Conservation (phyloP, 2,888 invertebrate species). For the Sphecodes monilicornis region DNA sequence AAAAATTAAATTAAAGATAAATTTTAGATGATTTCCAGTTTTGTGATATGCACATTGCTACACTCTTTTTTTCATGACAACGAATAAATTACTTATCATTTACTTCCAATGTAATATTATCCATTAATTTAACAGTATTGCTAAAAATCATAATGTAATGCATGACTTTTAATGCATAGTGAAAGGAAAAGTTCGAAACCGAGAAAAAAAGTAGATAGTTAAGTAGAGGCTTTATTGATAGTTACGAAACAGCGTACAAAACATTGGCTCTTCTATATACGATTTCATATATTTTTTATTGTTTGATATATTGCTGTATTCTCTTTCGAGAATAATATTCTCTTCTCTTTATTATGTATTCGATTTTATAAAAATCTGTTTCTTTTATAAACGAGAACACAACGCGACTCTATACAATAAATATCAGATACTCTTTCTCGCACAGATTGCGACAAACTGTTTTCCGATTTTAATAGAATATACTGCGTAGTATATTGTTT, state of each 20-base stretch:
- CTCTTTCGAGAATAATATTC: background rate
- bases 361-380: slow-evolving; percentile 33
- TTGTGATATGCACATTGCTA: background rate
- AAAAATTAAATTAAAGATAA: background rate
- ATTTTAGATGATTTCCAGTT: background rate
- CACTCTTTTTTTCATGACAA: slow-evolving; percentile 36
- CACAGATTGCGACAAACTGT: slow-evolving; percentile 25
- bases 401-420: slow-evolving; percentile 14
- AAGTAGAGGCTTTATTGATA: slow-evolving; percentile 50
- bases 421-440: slow-evolving; percentile 44
- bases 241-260: slow-evolving; percentile 37
- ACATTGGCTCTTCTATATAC: slow-evolving; percentile 6
- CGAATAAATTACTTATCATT: slow-evolving; percentile 48
- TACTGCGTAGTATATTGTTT: slow-evolving; percentile 16
- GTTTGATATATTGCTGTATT: background rate
- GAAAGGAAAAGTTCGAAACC: background rate
- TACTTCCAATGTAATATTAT: slow-evolving; percentile 40
- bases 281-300: slow-evolving; percentile 52
- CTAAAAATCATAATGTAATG: slow-evolving; percentile 39
- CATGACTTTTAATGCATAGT: slow-evolving; percentile 46
- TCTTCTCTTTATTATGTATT: slow-evolving; percentile 34
- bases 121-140: slow-evolving; percentile 50
- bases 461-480: slow-evolving; percentile 11
- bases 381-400: slow-evolving; percentile 23
- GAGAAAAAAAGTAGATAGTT: slow-evolving; percentile 3